Conservation (phyloP, 1,140 invertebrate species). For the Daktulosphaira vitifoliae region DNA sequence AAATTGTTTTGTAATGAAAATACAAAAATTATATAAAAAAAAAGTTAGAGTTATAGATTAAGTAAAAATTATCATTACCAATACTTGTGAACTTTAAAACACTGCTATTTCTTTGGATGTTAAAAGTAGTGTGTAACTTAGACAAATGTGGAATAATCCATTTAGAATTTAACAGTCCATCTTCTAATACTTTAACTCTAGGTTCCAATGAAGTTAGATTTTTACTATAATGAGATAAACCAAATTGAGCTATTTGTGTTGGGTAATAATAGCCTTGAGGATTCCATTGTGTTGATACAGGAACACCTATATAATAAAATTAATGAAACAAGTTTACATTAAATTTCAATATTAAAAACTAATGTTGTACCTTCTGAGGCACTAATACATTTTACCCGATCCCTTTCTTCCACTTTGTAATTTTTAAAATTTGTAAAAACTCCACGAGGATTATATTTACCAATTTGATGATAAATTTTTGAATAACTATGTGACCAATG, state of each 20-base stretch:
- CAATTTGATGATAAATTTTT: constrained; percentile 79
- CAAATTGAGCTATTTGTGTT: constrained; percentile 97
- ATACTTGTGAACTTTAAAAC: constrained; percentile 1
- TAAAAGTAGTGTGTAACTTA: constrained; percentile 38
- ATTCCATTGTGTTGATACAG: constrained; percentile 92
- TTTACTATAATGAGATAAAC: constrained; percentile 93
- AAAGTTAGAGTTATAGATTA: too few relatives aligned
- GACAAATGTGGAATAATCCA: constrained; percentile 56
- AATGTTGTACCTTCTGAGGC: constrained; percentile 60
- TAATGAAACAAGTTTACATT: not conserved
- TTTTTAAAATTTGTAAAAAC: constrained; percentile 94
- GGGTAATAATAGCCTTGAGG: constrained; percentile 91
- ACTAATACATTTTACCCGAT: constrained; percentile 91
- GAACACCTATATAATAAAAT: constrained; percentile 55
- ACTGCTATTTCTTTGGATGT: not conserved
- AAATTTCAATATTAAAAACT: not conserved
- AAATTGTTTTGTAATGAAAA: constrained; percentile 9
- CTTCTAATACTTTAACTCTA: constrained; percentile 54
- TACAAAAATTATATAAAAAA: too few relatives aligned
- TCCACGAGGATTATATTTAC: constrained; percentile 76
- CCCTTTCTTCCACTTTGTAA: constrained; percentile 92
- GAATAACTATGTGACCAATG: constrained; percentile 93
- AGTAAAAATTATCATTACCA: constrained; percentile 7
- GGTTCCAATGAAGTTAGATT: constrained; percentile 74
- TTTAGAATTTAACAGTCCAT: constrained; percentile 56